phyloP scores from a whole-genome alignment of 2,888 invertebrate genomes.

The Drosophila pseudotalamancana region DNA sequence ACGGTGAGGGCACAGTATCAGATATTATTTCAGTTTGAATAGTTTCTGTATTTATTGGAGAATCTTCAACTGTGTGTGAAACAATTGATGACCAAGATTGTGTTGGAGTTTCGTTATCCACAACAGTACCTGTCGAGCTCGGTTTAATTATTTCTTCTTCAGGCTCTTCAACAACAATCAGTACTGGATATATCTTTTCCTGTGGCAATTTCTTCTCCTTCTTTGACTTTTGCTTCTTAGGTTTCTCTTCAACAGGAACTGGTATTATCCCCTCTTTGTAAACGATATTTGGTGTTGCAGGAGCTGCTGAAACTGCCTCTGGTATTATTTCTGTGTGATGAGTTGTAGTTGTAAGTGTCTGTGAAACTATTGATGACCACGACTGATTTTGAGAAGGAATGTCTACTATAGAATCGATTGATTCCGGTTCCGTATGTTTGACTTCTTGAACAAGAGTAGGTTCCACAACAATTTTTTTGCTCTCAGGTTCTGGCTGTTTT shows the following conservation, averaged over 20 bases:
- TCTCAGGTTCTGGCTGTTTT: background rate
- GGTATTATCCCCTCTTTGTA: background rate
- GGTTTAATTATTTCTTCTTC: constrained; percentile 2
- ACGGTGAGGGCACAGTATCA: background rate
- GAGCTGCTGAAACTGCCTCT: background rate
- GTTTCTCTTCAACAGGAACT: constrained; percentile 6
- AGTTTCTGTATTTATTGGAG: constrained; percentile 11
- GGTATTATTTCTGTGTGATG: background rate
- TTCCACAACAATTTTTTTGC: background rate
- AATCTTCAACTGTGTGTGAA: constrained; percentile 31
- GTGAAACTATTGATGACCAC: constrained; percentile 43
- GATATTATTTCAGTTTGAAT: background rate
- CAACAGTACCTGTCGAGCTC: background rate
- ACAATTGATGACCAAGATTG: constrained; percentile 52
- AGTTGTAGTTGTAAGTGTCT: constrained; percentile 10
- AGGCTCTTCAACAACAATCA: background rate
- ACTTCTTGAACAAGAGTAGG: background rate
- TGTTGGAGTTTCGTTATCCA: background rate
- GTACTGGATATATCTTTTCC: background rate
- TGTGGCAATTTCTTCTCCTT: constrained; percentile 25
- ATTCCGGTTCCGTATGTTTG: constrained; percentile 1
- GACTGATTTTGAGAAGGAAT: constrained; percentile 7
- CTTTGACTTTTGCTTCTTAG: constrained; percentile 27
- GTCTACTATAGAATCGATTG: background rate
- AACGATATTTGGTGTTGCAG: background rate